Evolutionary conservation across 2,888 invertebrate genomes (phyloP), one percentile per base, ranked within the genome.

Genomic region (Uloborus plumipes): DNA sequence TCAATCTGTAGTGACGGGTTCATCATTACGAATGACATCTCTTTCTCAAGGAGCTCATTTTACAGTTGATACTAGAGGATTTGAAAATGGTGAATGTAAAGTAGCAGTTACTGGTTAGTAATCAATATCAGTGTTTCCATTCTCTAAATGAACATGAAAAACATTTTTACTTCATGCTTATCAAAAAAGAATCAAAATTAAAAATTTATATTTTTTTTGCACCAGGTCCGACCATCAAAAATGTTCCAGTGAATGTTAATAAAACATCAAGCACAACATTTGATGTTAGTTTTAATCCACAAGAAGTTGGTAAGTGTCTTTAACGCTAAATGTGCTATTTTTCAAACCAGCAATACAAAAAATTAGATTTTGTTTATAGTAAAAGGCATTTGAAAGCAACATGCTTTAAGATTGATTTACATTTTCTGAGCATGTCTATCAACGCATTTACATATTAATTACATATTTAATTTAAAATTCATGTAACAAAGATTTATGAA

Each of bases 211-310:
- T 18, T 55, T 18, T 55, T 1, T 55, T 11, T 66, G 15, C 77
- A 84, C 39, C 80, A 89, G 89, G 96, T 0, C 96, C 97, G 0
- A 93, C 94, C n/a, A 95, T 95, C 0, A 93, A 93, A 86, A 93
- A 92, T 79, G 91, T 96, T 1, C 93, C 94, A 0, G 92, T 94
- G 1, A 93, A 93, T 78, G 90, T 96, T 13, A 91, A 92, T 15
- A 87, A 87, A n/a, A 87, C 87, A 14, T 87, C 18, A 88, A 91
- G 65, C 92, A 93, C 94, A 31, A 92, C 92, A n/a, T 93, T 94
- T 88, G 92, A 93, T 6, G 94, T 94, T 14, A 91, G 93, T 39
- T 97, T 96, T 88, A 93, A 93, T 0, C 97, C 98, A 0, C 93
- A 92, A 84, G 94, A 94, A 86, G 97, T 97, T 20, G 92, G 90